phyloP scores from a whole-genome alignment of 1,140 invertebrate species.

The Drosophila teissieri region DNA sequence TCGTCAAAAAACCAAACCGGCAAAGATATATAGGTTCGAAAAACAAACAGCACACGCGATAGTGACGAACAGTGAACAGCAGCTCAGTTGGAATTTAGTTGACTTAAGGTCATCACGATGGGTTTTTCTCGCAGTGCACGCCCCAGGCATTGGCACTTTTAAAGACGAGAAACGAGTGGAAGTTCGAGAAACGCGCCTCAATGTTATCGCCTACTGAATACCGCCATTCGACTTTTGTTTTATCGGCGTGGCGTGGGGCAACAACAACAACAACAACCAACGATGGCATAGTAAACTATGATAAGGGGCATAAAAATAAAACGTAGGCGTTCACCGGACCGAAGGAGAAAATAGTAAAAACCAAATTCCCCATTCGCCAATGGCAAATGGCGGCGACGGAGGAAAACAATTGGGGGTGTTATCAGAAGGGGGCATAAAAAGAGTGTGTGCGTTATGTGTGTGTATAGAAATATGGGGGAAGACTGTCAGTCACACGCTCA shows the following conservation, averaged over 20 bases:
- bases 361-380: conserved; percentile 53
- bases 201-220: conserved; percentile 21
- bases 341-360: conserved; percentile 49
- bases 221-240: conserved; percentile 6
- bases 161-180: conserved; percentile 1
- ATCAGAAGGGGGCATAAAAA: conserved; percentile 20
- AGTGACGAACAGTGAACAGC: too few relatives aligned
- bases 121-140: neutral
- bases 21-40: neutral
- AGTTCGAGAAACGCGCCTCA: conserved; percentile 11
- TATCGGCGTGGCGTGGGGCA: conserved; percentile 37
- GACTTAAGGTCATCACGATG: too few relatives aligned
- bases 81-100: too few relatives aligned
- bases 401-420: conserved; percentile 52
- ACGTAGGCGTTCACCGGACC: conserved; percentile 76
- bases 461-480: conserved; percentile 18
- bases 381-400: conserved; percentile 59
- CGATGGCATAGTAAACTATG: conserved; percentile 63
- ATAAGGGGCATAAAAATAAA: conserved; percentile 80
- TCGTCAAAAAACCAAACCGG: neutral
- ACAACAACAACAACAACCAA: neutral
- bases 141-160: neutral
- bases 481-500: conserved; percentile 62
- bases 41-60: neutral
- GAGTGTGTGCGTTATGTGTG: neutral